Conservation (phyloP, 92 coral and sea anemone genomes). For the Heteractis magnifica region DNA sequence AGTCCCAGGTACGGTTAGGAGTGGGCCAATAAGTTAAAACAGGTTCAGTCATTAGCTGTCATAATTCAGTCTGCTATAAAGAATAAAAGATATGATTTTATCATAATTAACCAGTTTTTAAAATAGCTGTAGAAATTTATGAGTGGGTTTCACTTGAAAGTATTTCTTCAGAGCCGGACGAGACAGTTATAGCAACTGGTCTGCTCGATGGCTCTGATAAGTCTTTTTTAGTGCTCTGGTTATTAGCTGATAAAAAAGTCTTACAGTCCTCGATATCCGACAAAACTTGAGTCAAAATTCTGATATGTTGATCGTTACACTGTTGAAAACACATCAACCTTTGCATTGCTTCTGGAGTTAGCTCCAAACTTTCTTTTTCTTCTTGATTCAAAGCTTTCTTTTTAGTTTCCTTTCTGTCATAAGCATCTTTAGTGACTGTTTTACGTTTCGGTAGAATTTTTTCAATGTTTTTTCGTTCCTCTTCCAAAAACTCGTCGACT, state of each 20-base stretch:
- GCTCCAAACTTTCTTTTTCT: constrained; percentile 17
- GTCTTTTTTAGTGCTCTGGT: background rate
- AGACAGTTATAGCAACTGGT: constrained; percentile 25
- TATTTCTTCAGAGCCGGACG: constrained; percentile 25
- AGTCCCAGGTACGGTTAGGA: too few relatives aligned
- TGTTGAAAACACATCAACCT: constrained; percentile 45
- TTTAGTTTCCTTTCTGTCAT: background rate
- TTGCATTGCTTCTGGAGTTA: constrained; percentile 34
- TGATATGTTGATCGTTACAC: constrained; percentile 56
- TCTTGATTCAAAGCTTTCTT: background rate
- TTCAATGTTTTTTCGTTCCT: constrained; percentile 56
- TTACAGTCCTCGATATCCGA: constrained; percentile 52
- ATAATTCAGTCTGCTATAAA: too few relatives aligned
- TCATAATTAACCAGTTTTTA: too few relatives aligned
- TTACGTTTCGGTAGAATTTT: constrained; percentile 26
- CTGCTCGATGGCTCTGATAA: constrained; percentile 3
- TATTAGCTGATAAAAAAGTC: constrained; percentile 13
- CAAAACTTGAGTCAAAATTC: constrained; percentile 36
- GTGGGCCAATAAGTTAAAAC: too few relatives aligned
- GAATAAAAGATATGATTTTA: too few relatives aligned
- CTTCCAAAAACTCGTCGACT: constrained; percentile 72
- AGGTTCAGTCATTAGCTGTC: too few relatives aligned
- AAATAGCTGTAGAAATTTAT: background rate
- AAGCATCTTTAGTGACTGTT: background rate
- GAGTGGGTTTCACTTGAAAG: background rate